phyloP scores from a whole-genome alignment of 2,113 vertebrate genomes.

The Passer montanus region DNA sequence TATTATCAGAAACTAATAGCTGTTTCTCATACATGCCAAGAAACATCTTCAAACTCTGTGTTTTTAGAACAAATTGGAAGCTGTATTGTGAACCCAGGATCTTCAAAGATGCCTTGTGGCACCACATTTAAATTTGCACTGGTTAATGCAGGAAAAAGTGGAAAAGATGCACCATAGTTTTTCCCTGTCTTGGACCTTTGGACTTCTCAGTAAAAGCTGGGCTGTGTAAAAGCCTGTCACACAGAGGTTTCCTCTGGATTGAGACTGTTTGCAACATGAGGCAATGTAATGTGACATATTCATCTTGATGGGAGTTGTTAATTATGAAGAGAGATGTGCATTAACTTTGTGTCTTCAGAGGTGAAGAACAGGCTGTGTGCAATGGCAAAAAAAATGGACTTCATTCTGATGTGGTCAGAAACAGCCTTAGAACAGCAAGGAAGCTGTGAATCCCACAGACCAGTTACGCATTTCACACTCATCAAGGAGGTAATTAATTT shows the following conservation, averaged over 20 bases:
- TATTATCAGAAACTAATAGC: not conserved
- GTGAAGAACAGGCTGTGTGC: not conserved
- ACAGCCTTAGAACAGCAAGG: not conserved
- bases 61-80: not conserved
- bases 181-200: not conserved
- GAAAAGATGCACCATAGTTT: not conserved
- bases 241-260: not conserved
- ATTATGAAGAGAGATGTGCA: not conserved
- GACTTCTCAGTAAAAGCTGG: not conserved
- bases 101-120: not conserved
- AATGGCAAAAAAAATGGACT: not conserved
- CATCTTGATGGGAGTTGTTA: not conserved
- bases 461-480: not conserved
- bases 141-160: constrained; percentile 2
- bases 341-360: not conserved
- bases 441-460: not conserved
- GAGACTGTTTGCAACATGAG: not conserved
- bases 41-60: not conserved
- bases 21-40: not conserved
- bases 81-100: not conserved
- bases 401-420: not conserved
- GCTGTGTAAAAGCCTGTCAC: not conserved
- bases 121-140: constrained; percentile 10
- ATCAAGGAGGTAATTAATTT: constrained; percentile 14
- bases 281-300: not conserved